Evolutionary conservation across 2,113 vertebrate species (phyloP), one percentile per base, ranked within the genome.

Genomic region (Actinemys pallida): DNA sequence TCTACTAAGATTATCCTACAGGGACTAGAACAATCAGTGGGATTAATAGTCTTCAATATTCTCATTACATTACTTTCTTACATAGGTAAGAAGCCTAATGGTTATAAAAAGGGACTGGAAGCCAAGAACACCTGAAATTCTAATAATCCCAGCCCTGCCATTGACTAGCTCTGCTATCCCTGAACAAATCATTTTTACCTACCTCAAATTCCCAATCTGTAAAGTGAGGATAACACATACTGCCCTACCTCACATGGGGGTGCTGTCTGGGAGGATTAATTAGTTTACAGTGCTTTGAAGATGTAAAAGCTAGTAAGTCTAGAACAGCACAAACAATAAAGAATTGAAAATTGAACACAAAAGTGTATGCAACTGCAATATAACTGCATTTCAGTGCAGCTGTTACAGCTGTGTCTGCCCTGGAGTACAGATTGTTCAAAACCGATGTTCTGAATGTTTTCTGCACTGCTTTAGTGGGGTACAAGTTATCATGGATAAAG

Each of bases 211-310:
- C 1, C 10, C 4, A 2, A 54, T 11, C 9, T 83, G 79, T 6
- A 75, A 56, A 81, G 57, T 10, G 4, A 31, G 50, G 16, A 3
- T 39, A 56, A 62, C 19, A 82, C 6, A 50, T 90, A 81, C 5
- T 87, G 9, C 1, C 5, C 4, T 84, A 24, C 50, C 35, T 62
- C 53, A 4, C 20, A 50, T 62, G n/a, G 29, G n/a, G 24, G 42
- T 2, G 1, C 1, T 4, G 57, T 2, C 7, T 80, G 42, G 22
- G 17, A 52, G 6, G 10, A 1, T 88, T 62, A 85, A 3, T 16
- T 59, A 76, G 47, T 76, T 27, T n/a, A 17, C 1, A 54, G 4
- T 31, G 65, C 52, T 83, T 39, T 52, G 93, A 92, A 62, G 9
- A 53, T 16, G 24, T 1, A 39, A 57, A 69, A 52, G 54, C 14